Evolutionary conservation across 2,113 vertebrate genomes (phyloP), one percentile per base, ranked within the genome.

Genomic region (Odontophorus gujanensis): DNA sequence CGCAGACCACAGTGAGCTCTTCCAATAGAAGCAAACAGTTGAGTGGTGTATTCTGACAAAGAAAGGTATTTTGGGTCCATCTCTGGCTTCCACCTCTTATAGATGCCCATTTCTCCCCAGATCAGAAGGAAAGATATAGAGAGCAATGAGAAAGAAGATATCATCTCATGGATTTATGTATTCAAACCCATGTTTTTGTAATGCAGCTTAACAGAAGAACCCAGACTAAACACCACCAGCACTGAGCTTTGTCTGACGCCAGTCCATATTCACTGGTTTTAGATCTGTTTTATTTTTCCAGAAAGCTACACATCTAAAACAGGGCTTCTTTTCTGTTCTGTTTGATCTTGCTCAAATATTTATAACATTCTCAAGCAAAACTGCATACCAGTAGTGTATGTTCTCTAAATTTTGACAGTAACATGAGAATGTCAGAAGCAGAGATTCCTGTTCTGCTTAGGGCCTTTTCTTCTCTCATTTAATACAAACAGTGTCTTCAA

Each of bases 321-420:
- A 48, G 32, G 24, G 22, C 11, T 72, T 11, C 34, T 69, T 75
- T 51, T 6, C 61, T 92, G 11, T 45, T 85, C 77, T 83, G 25
- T 83, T 88, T 85, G 65, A 51, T 74, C 73, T 88, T 71, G 16
- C 57, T 88, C 38, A 75, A 86, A 74, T 75, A 81, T 83, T 81
- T 79, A 84, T 57, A 72, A 36, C 34, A 48, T 47, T 87, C 21
- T 48, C n/a, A 48, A 78, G 36, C 36, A 87, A 75, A 95, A 32
- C 0, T 9, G 65, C 43, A 62, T 59, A 68, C 43, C 61, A 36
- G 50, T 4, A 85, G 17, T 25, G 6, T 25, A 30, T 11, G 5
- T 11, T 68, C 38, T 58, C 92, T 19, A 78, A 3, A 78, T 65
- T 84, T 89, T 53, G 53, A 86, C 42, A 55, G 68, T 40, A 17